phyloP scores from a whole-genome alignment of 2,888 invertebrate species.

The Dendrolimus houi region DNA sequence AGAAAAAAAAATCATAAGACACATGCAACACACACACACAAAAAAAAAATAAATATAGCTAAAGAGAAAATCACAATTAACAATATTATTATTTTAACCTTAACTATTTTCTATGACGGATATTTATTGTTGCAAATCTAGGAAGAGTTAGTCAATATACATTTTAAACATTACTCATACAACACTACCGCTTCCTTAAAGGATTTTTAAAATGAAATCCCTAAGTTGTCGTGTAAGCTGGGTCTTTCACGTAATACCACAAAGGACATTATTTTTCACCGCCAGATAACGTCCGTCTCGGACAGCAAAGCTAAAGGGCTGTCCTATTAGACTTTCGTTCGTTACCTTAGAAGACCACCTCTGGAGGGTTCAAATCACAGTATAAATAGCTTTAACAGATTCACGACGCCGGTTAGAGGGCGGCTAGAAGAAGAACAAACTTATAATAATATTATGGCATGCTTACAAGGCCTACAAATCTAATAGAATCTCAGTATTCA shows the following conservation, averaged over 20 bases:
- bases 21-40: no score
- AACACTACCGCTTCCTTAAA: background rate
- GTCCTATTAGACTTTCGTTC: constrained; percentile 61
- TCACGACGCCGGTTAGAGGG: no score
- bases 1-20: no score
- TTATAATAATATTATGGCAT: no score
- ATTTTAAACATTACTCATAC: background rate
- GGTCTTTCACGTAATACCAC: constrained; percentile 18
- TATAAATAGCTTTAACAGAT: background rate
- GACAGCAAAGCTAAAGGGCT: constrained; percentile 60
- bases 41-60: no score
- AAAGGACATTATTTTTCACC: constrained; percentile 67
- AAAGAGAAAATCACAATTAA: no score
- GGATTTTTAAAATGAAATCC: constrained; percentile 5
- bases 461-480: no score
- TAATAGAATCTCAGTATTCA: no score
- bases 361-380: constrained; percentile 20
- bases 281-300: constrained; percentile 51
- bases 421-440: no score
- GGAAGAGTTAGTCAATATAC: background rate
- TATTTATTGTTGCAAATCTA: no score
- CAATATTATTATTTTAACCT: no score
- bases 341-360: constrained; percentile 55
- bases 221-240: constrained; percentile 2
- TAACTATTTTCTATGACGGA: no score